phyloP scores from a whole-genome alignment of 2,888 invertebrate species.

The Neuroscelio doddi region DNA sequence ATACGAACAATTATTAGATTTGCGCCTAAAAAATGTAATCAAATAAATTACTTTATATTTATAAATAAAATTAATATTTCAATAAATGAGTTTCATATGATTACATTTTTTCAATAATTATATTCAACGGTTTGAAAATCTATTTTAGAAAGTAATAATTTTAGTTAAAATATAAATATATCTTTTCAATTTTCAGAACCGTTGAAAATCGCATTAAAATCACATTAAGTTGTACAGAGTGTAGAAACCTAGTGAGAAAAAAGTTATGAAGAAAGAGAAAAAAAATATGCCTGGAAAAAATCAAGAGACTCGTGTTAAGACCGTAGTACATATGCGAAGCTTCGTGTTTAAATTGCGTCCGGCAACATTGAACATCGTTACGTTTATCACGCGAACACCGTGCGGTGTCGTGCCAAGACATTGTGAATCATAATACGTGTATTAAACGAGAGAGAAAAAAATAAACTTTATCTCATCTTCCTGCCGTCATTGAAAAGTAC shows the following conservation, averaged over 20 bases:
- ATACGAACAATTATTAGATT: slow-evolving; percentile 20
- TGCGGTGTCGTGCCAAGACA: slow-evolving; percentile 48
- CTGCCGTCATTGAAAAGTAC: slow-evolving; percentile 76
- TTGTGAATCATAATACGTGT: slow-evolving; percentile 32
- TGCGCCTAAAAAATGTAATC: too few species aligned
- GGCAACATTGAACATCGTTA: slow-evolving; percentile 48
- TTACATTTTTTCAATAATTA: slow-evolving; percentile 7
- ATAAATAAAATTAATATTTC: too few species aligned
- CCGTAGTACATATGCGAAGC: slow-evolving; percentile 57
- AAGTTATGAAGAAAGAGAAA: slow-evolving; percentile 29
- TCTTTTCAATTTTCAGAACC: slow-evolving; percentile 12
- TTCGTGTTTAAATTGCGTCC: slow-evolving; percentile 52
- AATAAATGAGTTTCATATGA: slow-evolving; percentile 9
- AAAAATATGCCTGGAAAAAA: slow-evolving; percentile 39
- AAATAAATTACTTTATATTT: too few species aligned
- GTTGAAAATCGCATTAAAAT: slow-evolving; percentile 29
- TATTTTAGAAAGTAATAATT: slow-evolving; percentile 13
- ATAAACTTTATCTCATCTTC: slow-evolving; percentile 27
- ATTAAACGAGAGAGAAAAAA: slow-evolving; percentile 43
- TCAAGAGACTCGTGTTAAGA: slow-evolving; percentile 41
- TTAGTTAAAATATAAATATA: too few species aligned
- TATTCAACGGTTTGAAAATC: slow-evolving; percentile 22
- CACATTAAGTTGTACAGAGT: slow-evolving; percentile 21
- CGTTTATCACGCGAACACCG: slow-evolving; percentile 33
- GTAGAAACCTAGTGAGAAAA: slow-evolving; percentile 20